Percentiles rank a stretch among this genome's conserved stretches.
Conservation (phyloP, 2,888 invertebrate species). For the Disparrhopalites patrizii region DNA sequence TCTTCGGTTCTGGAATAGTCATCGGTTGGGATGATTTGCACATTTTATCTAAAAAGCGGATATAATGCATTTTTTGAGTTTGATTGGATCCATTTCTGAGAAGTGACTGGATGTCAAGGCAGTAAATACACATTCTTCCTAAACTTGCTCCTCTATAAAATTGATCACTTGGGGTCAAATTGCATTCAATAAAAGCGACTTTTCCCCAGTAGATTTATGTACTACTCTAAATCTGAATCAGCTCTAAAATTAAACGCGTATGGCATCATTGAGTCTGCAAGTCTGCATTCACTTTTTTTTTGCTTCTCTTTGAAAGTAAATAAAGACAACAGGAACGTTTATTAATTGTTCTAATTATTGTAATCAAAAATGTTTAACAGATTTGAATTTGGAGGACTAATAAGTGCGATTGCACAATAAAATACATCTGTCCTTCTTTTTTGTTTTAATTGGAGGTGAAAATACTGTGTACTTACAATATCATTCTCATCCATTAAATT, state of each 20-base stretch:
- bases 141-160: conserved; percentile 52
- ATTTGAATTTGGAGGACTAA: neutral
- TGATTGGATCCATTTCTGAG: conserved; percentile 39
- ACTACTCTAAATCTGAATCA: conserved; percentile 52
- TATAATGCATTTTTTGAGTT: conserved; percentile 44
- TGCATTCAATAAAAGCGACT: conserved; percentile 51
- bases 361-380: neutral
- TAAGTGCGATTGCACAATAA: conserved; percentile 39
- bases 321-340: conserved; percentile 48
- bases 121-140: conserved; percentile 44
- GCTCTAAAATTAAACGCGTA: conserved; percentile 52
- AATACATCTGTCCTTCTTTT: too few relatives aligned
- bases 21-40: conserved; percentile 32
- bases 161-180: conserved; percentile 52
- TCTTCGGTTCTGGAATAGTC: conserved; percentile 13
- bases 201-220: conserved; percentile 52
- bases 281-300: conserved; percentile 50
- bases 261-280: conserved; percentile 52
- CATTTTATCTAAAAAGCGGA: conserved; percentile 41
- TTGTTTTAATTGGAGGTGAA: too few relatives aligned
- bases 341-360: conserved; percentile 25
- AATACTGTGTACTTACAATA: conserved; percentile 44
- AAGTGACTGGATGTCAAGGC: conserved; percentile 38
- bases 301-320: conserved; percentile 50
- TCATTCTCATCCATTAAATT: conserved; percentile 55